phyloP scores from a whole-genome alignment of 2,888 invertebrate genomes.

The Ophonus ardosiacus region DNA sequence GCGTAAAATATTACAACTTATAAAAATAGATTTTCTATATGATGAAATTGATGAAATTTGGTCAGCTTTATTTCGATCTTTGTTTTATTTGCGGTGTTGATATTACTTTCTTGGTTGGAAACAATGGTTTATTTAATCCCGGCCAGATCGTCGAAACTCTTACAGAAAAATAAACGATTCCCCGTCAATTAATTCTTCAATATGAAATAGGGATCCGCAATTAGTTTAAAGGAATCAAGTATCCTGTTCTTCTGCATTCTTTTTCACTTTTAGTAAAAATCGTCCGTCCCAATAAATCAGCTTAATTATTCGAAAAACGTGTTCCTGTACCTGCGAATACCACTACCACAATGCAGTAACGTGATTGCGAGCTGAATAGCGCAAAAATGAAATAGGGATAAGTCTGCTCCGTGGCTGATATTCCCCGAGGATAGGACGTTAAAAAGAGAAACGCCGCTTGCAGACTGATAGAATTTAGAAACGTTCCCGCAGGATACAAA shows the following conservation, averaged over 20 bases:
- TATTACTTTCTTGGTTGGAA: background rate
- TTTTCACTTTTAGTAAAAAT: slow-evolving; percentile 51
- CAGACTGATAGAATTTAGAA: slow-evolving; percentile 64
- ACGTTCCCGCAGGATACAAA: slow-evolving; percentile 63
- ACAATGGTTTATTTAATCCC: slow-evolving; percentile 4
- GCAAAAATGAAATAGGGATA: slow-evolving; percentile 62
- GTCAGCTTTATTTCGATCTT: slow-evolving; percentile 2
- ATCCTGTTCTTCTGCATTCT: slow-evolving; percentile 3
- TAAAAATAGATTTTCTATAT: background rate
- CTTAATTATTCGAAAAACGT: slow-evolving; percentile 59
- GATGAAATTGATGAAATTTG: background rate
- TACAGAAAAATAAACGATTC: background rate
- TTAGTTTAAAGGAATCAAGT: slow-evolving; percentile 23
- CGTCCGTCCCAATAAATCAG: slow-evolving; percentile 51
- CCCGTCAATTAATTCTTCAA: background rate
- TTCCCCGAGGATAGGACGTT: slow-evolving; percentile 55
- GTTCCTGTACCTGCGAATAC: slow-evolving; percentile 49
- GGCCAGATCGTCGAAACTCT: background rate
- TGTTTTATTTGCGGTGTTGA: slow-evolving; percentile 1
- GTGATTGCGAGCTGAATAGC: slow-evolving; percentile 60
- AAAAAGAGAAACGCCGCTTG: slow-evolving; percentile 60
- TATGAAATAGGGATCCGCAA: background rate
- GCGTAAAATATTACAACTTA: no score
- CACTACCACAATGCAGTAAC: slow-evolving; percentile 60
- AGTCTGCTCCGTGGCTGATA: slow-evolving; percentile 50